A percentile compares a stretch with the other conserved stretches of the same genome.
These are phyloP conservation scores for Crotalus helleri DNA, from an alignment of 2,113 vertebrate genomes.

Conservation along the genomic window DNA sequence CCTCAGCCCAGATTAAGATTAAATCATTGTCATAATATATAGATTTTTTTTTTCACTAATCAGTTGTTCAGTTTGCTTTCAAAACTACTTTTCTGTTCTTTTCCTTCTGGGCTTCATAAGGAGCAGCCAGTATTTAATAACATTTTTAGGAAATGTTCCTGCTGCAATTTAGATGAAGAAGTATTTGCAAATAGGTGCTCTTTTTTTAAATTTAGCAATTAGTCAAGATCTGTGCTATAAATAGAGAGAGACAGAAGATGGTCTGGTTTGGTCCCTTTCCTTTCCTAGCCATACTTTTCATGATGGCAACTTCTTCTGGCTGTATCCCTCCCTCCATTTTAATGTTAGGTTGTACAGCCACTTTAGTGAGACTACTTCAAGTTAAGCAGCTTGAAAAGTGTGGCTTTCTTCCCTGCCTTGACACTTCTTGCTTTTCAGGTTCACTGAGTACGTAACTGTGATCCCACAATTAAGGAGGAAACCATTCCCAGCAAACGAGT, in stretches of 20 bases:
- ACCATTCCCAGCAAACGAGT: not conserved
- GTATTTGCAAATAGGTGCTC: slow-evolving; percentile 12
- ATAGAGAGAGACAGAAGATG: not conserved
- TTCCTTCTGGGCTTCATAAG: not conserved
- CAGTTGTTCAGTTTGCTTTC: not conserved
- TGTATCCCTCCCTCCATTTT: not conserved
- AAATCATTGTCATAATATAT: slow-evolving; percentile 6
- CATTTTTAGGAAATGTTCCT: not conserved
- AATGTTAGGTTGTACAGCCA: not conserved
- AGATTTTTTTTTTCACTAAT: not conserved
- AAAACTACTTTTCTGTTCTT: slow-evolving; percentile 8
- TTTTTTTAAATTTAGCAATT: slow-evolving; percentile 12
- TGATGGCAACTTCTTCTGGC: slow-evolving; percentile 1
- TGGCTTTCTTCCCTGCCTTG: not conserved
- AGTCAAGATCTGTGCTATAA: not conserved
- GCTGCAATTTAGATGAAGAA: fast-evolving
- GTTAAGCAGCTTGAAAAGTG: not conserved
- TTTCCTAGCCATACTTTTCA: not conserved
- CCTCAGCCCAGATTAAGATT: slow-evolving; percentile 8
- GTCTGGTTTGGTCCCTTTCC: not conserved
- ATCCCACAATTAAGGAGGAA: not conserved
- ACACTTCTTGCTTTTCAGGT: not conserved
- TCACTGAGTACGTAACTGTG: not conserved
- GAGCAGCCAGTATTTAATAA: slow-evolving; percentile 8
- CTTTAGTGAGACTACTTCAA: not conserved